Base-by-base conservation (phyloP, 2,888 invertebrate species). In the Candidula unifasciata region DNA sequence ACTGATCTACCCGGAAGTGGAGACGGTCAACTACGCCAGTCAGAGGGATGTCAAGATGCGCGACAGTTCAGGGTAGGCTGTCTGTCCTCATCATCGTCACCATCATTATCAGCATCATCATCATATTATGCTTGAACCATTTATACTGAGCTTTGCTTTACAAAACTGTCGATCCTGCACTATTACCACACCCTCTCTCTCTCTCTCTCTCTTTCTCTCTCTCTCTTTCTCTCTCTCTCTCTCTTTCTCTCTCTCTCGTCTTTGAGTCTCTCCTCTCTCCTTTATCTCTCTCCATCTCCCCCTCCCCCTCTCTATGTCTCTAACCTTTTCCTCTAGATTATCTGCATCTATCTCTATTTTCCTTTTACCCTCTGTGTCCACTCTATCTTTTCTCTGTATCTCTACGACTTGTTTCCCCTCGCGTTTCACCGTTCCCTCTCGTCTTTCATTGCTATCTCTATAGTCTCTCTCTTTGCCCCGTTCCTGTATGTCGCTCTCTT, bases 1-100 rank as follows among this genome's bases (percentile, higher is more conserved):
- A 76, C 79, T 89, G 6, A 83, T 86, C 54, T 86, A 83, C 27
- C 89, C 89, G 24, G 88, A 89, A 69, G 81, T 79, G 5, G 71
- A 86, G 64, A 74, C 30, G 21, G 77, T 77, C 24, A 57, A 80
- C 54, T 35, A 37, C 33, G 35, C 27, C 24, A 80, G 69, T 35
- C 80, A 80, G 33, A 16, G 33, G 13, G 52, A 81, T 35, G 71
- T 81, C 35, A 54, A 30, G 21, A 71, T 81, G 81, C 30, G 60
- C n/a, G 81, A 73, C 37, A 6, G 44, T 44, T 10, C 10, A 44
- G 3, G 44, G 3, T 6, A 6, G 44, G 3, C 44, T 44, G n/a
- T n/a, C n/a, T n/a, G 3, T 44, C 44, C 10, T 44, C 44, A 6
- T 44, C 5, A 6, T 44, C 44, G 44, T 44, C 10, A 3, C 10